Conservation (phyloP, 2,113 vertebrate species). For the Dromaius novaehollandiae region DNA sequence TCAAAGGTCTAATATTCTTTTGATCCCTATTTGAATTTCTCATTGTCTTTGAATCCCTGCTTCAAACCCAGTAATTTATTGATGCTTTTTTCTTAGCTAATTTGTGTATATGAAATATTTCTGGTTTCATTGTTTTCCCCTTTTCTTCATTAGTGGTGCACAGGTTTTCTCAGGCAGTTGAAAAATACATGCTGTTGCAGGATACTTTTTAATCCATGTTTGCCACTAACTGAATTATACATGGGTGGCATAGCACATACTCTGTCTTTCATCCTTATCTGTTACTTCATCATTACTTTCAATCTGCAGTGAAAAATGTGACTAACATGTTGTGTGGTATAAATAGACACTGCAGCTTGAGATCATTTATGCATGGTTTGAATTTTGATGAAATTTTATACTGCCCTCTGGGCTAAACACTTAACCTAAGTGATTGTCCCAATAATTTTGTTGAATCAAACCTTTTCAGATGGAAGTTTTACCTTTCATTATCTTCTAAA, state of each 20-base stretch:
- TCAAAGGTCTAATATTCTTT: neutral
- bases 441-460: slow-evolving; percentile 72
- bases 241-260: slow-evolving; percentile 59
- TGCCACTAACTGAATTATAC: slow-evolving; percentile 60
- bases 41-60: neutral
- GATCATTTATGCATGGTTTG: slow-evolving; percentile 72
- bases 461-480: slow-evolving; percentile 70
- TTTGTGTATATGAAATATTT: neutral
- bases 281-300: slow-evolving; percentile 63
- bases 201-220: slow-evolving; percentile 36
- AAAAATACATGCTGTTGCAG: neutral
- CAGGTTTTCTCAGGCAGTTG: slow-evolving; percentile 29
- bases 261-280: slow-evolving; percentile 68
- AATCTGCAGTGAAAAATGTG: slow-evolving; percentile 65
- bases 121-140: neutral
- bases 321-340: slow-evolving; percentile 68
- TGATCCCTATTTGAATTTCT: neutral
- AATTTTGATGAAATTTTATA: slow-evolving; percentile 76
- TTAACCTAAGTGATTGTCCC: slow-evolving; percentile 75
- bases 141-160: neutral
- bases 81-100: neutral
- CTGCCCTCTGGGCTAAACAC: slow-evolving; percentile 73
- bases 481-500: slow-evolving; percentile 73
- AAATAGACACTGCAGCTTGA: slow-evolving; percentile 70
- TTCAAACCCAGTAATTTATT: neutral